A percentile compares a stretch with the other conserved stretches of the same genome.
Evolutionary conservation across 2,888 invertebrate species (phyloP).

Genomic region (Drosophila dives): DNA sequence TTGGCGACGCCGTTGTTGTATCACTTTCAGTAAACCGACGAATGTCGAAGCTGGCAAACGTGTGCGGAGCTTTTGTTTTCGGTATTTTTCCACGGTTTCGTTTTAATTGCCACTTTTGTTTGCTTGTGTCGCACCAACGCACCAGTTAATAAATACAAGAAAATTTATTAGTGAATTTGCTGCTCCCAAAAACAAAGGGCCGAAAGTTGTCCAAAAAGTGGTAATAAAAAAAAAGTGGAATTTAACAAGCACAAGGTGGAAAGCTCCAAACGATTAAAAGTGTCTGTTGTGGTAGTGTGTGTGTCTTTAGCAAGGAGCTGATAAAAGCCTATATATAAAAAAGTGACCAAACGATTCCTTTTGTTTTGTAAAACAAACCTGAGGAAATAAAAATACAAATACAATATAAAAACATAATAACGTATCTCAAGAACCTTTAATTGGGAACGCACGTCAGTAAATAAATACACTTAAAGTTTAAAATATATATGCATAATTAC

Average conservation of each 20-base stretch:
- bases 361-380: conserved; percentile 11
- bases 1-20: conserved; percentile 39
- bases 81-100: conserved; percentile 21
- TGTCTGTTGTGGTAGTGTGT: conserved; percentile 8
- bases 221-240: conserved; percentile 10
- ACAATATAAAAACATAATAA: conserved; percentile 20
- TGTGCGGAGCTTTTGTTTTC: conserved; percentile 53
- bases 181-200: conserved; percentile 2
- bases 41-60: conserved; percentile 77
- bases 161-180: conserved; percentile 2
- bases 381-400: conserved; percentile 26
- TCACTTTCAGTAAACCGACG: conserved; percentile 77
- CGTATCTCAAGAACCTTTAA: conserved; percentile 64
- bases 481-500: conserved; percentile 5
- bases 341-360: conserved; percentile 9
- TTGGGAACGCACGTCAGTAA: conserved; percentile 57
- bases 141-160: conserved; percentile 3
- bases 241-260: background rate
- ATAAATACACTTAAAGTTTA: background rate
- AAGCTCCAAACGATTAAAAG: conserved; percentile 5
- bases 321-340: background rate
- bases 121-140: conserved; percentile 9
- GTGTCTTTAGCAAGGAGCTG: conserved; percentile 12
- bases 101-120: conserved; percentile 17
- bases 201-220: conserved; percentile 2